A percentile compares a stretch with the other conserved stretches of the same genome.
Conservation (phyloP, 1,140 invertebrate species). For the Forficula auricularia region DNA sequence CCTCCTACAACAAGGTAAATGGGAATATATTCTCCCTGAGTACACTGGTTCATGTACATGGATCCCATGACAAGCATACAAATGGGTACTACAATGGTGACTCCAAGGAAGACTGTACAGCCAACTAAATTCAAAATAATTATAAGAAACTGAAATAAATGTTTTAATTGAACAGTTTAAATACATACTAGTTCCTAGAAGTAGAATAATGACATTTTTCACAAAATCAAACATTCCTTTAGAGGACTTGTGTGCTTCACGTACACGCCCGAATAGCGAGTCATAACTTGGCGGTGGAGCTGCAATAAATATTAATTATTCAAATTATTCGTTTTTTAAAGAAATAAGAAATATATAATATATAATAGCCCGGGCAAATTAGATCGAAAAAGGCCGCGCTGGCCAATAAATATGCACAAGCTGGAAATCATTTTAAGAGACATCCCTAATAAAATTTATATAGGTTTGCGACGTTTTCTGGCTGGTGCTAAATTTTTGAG, state of each 20-base stretch:
- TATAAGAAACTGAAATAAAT: slow-evolving; percentile 9
- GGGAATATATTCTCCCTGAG: slow-evolving; percentile 46
- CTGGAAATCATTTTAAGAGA: slow-evolving; percentile 1
- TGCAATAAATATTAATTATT: slow-evolving; percentile 19
- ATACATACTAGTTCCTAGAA: slow-evolving; percentile 42
- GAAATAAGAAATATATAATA: neutral
- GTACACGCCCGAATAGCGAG: slow-evolving; percentile 44
- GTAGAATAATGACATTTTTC: slow-evolving; percentile 38
- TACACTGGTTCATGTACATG: slow-evolving; percentile 43
- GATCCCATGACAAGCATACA: slow-evolving; percentile 47
- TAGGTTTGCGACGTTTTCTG: too few relatives aligned
- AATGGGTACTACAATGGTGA: slow-evolving; percentile 42
- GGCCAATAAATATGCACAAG: too few relatives aligned
- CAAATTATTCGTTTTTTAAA: neutral
- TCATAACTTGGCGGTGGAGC: slow-evolving; percentile 49
- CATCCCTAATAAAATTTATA: too few relatives aligned
- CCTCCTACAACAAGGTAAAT: slow-evolving; percentile 50
- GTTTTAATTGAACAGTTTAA: slow-evolving; percentile 1
- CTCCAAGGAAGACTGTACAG: slow-evolving; percentile 39
- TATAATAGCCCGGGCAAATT: too few relatives aligned
- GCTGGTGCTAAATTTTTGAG: too few relatives aligned
- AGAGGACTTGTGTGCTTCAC: slow-evolving; percentile 38
- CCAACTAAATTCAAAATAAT: slow-evolving; percentile 36
- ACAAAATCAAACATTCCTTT: slow-evolving; percentile 41
- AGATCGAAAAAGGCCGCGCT: too few relatives aligned